These are phyloP conservation scores for Epicauta chinensis DNA, from an alignment of 1,140 invertebrate genomes.

Conservation along the genomic window DNA sequence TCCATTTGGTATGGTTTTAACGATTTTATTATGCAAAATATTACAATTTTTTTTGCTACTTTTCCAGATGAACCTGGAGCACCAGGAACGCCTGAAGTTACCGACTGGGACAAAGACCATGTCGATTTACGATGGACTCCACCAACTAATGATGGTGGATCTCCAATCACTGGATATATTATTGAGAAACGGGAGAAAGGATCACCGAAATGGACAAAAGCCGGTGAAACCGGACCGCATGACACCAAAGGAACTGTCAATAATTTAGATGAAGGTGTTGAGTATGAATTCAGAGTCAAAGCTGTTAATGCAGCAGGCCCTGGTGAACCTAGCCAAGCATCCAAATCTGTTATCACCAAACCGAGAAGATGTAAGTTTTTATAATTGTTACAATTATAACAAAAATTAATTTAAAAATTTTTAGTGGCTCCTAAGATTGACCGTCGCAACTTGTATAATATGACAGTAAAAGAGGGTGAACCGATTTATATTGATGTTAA, in stretches of 20 bases:
- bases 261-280: conserved; percentile 75
- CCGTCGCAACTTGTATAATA: conserved; percentile 65
- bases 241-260: conserved; percentile 74
- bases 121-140: conserved; percentile 89
- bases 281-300: conserved; percentile 82
- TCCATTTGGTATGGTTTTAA: conserved; percentile 74
- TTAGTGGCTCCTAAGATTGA: conserved; percentile 90
- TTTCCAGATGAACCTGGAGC: conserved; percentile 79
- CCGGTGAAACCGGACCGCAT: conserved; percentile 66
- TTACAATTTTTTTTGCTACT: not conserved
- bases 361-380: conserved; percentile 74
- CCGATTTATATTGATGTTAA: conserved; percentile 79
- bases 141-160: conserved; percentile 83
- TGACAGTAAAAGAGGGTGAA: conserved; percentile 77
- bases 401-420: conserved; percentile 11
- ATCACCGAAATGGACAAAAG: conserved; percentile 78
- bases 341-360: conserved; percentile 71
- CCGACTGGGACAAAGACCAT: conserved; percentile 93
- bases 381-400: conserved; percentile 14
- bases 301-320: conserved; percentile 74
- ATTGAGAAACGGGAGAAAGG: conserved; percentile 93
- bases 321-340: conserved; percentile 68
- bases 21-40: not conserved
- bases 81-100: conserved; percentile 79
- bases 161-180: conserved; percentile 88